phyloP scores from a whole-genome alignment of 2,113 vertebrate genomes.

The Pseudorhombus dupliciocellatus region DNA sequence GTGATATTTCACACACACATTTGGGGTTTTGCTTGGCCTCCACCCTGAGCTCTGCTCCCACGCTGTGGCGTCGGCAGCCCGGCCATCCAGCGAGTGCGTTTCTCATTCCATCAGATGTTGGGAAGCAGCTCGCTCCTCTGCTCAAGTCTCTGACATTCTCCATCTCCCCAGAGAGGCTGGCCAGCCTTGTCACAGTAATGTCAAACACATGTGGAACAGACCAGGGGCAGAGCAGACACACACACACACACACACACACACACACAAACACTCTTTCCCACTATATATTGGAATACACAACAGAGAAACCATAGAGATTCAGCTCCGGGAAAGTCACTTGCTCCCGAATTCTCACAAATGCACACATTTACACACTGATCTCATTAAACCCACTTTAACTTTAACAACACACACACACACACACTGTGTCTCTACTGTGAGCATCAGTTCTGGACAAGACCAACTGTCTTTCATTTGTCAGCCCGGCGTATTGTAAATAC shows the following conservation, averaged over 20 bases:
- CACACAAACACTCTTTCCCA: slow-evolving; percentile 53
- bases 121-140: slow-evolving; percentile 75
- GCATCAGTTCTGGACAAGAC: background rate
- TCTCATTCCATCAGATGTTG: slow-evolving; percentile 85
- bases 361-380: slow-evolving; percentile 20
- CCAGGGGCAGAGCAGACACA: slow-evolving; percentile 48
- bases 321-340: slow-evolving; percentile 20
- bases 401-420: no score
- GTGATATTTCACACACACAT: slow-evolving; percentile 63
- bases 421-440: background rate
- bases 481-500: background rate
- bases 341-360: slow-evolving; percentile 27
- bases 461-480: background rate
- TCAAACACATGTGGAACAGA: slow-evolving; percentile 84
- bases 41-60: slow-evolving; percentile 75
- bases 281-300: slow-evolving; percentile 62
- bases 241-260: slow-evolving; percentile 32
- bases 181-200: slow-evolving; percentile 84
- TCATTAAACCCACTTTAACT: slow-evolving; percentile 14
- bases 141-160: slow-evolving; percentile 80
- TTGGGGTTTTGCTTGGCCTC: slow-evolving; percentile 71
- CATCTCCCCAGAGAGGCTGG: slow-evolving; percentile 79
- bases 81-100: slow-evolving; percentile 70
- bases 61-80: slow-evolving; percentile 75
- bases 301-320: slow-evolving; percentile 42